A percentile compares a stretch with the other conserved stretches of the same genome.
Evolutionary conservation across 2,113 vertebrate genomes (phyloP).

Genomic region (Dicerorhinus sumatrensis): DNA sequence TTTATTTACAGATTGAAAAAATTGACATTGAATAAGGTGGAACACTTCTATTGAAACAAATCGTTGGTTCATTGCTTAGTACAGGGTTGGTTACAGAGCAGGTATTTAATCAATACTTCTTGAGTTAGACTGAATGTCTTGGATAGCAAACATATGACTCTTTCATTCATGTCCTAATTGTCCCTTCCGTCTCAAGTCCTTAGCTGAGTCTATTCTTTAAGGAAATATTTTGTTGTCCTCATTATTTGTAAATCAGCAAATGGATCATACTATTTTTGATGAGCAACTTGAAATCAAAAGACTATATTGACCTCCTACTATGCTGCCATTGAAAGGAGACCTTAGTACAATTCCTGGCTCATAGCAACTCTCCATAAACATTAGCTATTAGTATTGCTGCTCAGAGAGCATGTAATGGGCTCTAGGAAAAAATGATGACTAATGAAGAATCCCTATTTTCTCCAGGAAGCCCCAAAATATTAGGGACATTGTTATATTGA

Average conservation of each 20-base stretch:
- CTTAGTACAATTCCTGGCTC: background rate
- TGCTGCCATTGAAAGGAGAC: background rate
- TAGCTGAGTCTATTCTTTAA: conserved; percentile 31
- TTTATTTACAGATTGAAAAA: conserved; percentile 26
- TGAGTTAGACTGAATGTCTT: background rate
- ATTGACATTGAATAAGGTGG: conserved; percentile 33
- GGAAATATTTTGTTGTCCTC: conserved; percentile 34
- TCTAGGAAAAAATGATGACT: background rate
- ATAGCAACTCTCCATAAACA: background rate
- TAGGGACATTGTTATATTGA: background rate
- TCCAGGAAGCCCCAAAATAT: background rate
- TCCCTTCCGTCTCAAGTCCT: background rate
- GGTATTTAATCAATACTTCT: conserved; percentile 47
- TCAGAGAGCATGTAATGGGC: background rate
- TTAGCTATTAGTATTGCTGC: background rate
- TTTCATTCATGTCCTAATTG: conserved; percentile 30
- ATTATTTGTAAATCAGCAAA: conserved; percentile 23
- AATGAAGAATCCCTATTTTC: background rate
- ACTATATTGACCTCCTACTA: background rate
- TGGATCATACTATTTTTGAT: background rate
- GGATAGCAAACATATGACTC: background rate
- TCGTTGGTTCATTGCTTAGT: conserved; percentile 32
- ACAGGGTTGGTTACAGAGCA: conserved; percentile 25
- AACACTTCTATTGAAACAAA: conserved; percentile 25
- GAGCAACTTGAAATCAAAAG: background rate